Percentiles rank a stretch among this genome's conserved stretches.
phyloP scores from a whole-genome alignment of 2,797 vertebrate genomes.

The Mus caroli region DNA sequence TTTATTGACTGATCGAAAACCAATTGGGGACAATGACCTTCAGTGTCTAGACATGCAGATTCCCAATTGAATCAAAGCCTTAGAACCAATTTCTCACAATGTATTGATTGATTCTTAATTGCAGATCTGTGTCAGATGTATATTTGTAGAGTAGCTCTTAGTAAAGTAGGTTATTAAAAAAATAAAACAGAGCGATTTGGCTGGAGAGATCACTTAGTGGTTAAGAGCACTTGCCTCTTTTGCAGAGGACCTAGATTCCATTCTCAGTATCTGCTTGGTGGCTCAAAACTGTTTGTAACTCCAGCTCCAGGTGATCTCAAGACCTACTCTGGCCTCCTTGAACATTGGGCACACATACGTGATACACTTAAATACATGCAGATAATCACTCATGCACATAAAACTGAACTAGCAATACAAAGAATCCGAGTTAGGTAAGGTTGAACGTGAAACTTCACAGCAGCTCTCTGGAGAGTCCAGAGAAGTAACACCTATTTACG shows the following conservation, averaged over 20 bases:
- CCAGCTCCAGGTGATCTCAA: neutral
- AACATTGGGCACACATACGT: neutral
- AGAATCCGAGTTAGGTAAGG: neutral
- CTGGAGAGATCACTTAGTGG: neutral
- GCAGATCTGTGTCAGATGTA: constrained; percentile 5
- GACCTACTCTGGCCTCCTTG: neutral
- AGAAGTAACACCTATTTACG: neutral
- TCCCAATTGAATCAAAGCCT: too few relatives aligned
- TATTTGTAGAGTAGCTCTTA: constrained; percentile 20
- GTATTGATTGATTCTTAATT: neutral
- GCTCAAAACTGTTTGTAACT: neutral
- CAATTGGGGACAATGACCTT: too few relatives aligned
- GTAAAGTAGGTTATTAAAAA: neutral
- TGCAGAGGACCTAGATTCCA: neutral
- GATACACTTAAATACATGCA: neutral
- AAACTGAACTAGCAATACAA: neutral
- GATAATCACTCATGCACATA: neutral
- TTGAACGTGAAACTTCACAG: neutral
- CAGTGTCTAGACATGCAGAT: too few relatives aligned
- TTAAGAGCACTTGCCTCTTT: neutral
- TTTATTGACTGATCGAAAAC: too few relatives aligned
- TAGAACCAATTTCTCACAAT: neutral
- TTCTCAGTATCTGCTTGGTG: neutral
- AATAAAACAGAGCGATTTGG: neutral
- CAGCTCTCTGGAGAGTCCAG: neutral